Conservation (phyloP, 2,113 vertebrate species). For the Pelecanoides urinatrix region DNA sequence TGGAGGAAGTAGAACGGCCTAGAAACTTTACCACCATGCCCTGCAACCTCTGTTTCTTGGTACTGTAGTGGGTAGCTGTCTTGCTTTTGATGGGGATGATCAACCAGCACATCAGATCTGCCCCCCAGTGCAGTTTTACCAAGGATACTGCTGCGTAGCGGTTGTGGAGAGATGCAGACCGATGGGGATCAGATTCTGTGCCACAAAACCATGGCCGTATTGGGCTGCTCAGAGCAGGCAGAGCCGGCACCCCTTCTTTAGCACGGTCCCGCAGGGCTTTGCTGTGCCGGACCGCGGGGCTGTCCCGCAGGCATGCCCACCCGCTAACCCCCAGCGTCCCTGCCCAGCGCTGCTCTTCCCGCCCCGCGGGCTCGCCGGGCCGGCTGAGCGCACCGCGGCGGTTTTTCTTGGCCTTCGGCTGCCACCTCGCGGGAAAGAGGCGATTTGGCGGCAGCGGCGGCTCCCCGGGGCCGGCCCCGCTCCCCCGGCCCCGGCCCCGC, state of each 20-base stretch:
- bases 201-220: rapidly evolving
- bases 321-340: rapidly evolving
- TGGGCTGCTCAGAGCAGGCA: neutral
- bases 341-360: rapidly evolving
- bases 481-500: neutral
- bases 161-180: rapidly evolving
- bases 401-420: neutral
- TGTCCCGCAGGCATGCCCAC: neutral
- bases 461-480: neutral
- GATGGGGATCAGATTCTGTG: rapidly evolving
- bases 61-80: too few relatives aligned
- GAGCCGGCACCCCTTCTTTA: neutral
- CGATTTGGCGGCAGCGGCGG: neutral
- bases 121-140: neutral
- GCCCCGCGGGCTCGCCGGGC: neutral
- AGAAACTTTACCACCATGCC: neutral
- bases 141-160: rapidly evolving
- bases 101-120: neutral
- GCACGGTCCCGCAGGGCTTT: rapidly evolving
- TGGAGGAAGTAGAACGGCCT: neutral
- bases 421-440: constrained; percentile 39
- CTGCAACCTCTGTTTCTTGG: neutral
- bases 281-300: rapidly evolving
- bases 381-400: rapidly evolving
- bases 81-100: neutral